phyloP scores from a whole-genome alignment of 2,888 invertebrate genomes.

The Reticulitermes lucifugus region DNA sequence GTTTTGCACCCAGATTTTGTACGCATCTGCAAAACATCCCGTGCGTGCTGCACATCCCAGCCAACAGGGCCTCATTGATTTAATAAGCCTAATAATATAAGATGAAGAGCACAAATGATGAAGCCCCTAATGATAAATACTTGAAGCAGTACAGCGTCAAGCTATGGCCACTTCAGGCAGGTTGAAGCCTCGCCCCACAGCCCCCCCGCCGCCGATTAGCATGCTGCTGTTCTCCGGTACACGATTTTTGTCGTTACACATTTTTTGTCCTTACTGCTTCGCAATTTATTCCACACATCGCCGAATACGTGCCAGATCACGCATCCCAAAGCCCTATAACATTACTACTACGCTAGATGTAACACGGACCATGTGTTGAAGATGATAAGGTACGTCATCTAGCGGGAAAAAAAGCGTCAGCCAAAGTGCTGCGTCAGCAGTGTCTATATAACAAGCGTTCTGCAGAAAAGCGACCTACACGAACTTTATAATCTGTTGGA shows the following conservation, averaged over 20 bases:
- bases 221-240: constrained; percentile 15
- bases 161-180: constrained; percentile 9
- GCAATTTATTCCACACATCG: constrained; percentile 46
- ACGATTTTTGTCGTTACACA: constrained; percentile 24
- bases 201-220: not conserved
- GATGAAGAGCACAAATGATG: too few relatives aligned
- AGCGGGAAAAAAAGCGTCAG: constrained; percentile 27
- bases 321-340: constrained; percentile 42
- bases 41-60: too few relatives aligned
- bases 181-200: not conserved
- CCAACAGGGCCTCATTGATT: not conserved
- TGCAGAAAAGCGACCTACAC: not conserved
- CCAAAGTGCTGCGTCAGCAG: constrained; percentile 33
- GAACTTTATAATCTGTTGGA: not conserved
- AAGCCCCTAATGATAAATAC: constrained; percentile 5
- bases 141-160: not conserved
- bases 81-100: not conserved
- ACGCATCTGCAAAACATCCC: too few relatives aligned
- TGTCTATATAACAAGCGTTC: not conserved
- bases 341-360: constrained; percentile 10
- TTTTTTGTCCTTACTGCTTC: constrained; percentile 28
- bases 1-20: too few relatives aligned
- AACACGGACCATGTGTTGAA: constrained; percentile 43
- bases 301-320: constrained; percentile 49
- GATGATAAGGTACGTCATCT: constrained; percentile 45